Evolutionary conservation across 2,888 invertebrate species (phyloP).

Genomic region (Nomada ferruginata): DNA sequence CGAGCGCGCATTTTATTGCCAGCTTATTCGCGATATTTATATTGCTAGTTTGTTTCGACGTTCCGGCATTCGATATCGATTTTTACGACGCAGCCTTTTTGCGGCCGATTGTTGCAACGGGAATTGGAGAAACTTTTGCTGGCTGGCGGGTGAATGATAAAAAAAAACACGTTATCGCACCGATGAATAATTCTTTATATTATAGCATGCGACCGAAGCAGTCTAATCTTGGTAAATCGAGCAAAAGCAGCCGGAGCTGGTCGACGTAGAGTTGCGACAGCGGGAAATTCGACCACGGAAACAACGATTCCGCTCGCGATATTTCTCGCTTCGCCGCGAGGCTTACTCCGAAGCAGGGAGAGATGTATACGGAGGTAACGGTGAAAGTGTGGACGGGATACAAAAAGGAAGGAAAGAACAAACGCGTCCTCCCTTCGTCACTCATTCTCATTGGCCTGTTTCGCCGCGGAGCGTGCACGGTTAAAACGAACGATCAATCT

Average conservation of each 20-base stretch:
- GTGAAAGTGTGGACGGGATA: constrained; percentile 1
- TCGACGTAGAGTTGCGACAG: not conserved
- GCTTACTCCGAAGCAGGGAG: not conserved
- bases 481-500: constrained; percentile 34
- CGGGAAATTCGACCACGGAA: constrained; percentile 39
- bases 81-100: not conserved
- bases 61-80: constrained; percentile 45
- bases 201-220: constrained; percentile 19
- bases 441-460: constrained; percentile 33
- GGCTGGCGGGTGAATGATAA: not conserved
- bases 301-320: constrained; percentile 25
- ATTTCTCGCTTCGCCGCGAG: constrained; percentile 11
- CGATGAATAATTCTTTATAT: constrained; percentile 28
- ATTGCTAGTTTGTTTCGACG: constrained; percentile 25
- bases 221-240: constrained; percentile 61
- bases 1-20: constrained; percentile 47
- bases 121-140: constrained; percentile 10
- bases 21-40: constrained; percentile 33
- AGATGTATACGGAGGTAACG: not conserved
- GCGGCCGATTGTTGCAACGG: not conserved
- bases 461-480: constrained; percentile 8
- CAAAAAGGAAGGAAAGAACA: constrained; percentile 32
- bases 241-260: constrained; percentile 11
- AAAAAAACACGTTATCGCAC: not conserved
- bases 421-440: constrained; percentile 37